Evolutionary conservation across 2,888 invertebrate genomes (phyloP).

Genomic region (Cryptophagus acutangulus): DNA sequence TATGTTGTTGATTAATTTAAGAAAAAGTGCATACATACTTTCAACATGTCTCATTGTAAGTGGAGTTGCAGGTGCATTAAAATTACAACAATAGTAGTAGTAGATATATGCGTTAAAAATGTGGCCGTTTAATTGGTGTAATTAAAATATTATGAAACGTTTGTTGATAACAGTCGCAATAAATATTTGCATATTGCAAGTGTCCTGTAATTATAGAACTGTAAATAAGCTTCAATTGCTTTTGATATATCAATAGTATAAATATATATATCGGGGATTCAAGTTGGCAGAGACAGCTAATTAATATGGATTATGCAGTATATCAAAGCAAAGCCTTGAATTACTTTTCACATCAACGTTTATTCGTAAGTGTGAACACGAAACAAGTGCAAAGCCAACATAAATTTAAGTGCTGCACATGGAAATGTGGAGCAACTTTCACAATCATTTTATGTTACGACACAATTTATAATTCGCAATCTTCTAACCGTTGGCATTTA

Average conservation of each 20-base stretch:
- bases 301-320: background rate
- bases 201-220: slow-evolving; percentile 1
- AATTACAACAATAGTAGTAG: no score
- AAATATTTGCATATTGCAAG: background rate
- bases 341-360: background rate
- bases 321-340: slow-evolving; percentile 1
- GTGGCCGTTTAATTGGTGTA: slow-evolving; percentile 1
- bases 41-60: no score
- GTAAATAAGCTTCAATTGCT: background rate
- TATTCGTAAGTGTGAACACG: slow-evolving; percentile 1
- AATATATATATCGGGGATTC: background rate
- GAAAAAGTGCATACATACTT: no score
- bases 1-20: no score
- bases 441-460: background rate
- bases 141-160: slow-evolving; percentile 1
- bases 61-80: no score
- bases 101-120: no score
- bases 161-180: background rate
- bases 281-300: background rate
- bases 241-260: background rate
- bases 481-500: no score
- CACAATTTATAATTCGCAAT: no score
- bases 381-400: slow-evolving; percentile 1
- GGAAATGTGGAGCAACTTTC: slow-evolving; percentile 1
- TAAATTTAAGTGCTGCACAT: no score